These are phyloP conservation scores for Augiades crinisus DNA, from an alignment of 2,888 invertebrate genomes.

Conservation along the genomic window DNA sequence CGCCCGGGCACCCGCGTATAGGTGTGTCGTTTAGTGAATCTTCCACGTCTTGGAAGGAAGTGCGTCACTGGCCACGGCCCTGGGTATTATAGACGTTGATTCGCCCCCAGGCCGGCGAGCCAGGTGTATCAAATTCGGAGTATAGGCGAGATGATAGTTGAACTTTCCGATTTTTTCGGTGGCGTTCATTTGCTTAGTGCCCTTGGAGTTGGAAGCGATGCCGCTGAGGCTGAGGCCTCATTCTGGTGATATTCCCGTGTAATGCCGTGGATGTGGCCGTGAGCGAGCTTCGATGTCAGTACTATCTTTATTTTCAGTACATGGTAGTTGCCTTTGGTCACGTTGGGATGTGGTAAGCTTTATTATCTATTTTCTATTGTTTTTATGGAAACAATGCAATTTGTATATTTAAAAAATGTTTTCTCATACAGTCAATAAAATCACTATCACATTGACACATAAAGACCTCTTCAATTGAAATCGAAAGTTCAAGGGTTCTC, in stretches of 20 bases:
- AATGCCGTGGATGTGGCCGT: conserved; percentile 34
- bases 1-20: conserved; percentile 63
- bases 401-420: conserved; percentile 37
- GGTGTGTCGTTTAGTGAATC: conserved; percentile 74
- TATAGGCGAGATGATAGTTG: conserved; percentile 60
- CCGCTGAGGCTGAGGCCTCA: conserved; percentile 41
- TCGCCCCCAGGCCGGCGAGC: conserved; percentile 55
- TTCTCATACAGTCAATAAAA: no score
- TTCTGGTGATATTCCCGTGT: conserved; percentile 60
- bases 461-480: no score
- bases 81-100: conserved; percentile 66
- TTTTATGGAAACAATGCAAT: conserved; percentile 47
- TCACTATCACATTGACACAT: no score
- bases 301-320: conserved; percentile 44
- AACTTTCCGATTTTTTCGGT: conserved; percentile 73
- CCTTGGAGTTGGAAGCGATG: conserved; percentile 50
- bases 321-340: conserved; percentile 52
- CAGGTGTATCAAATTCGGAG: conserved; percentile 45
- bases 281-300: conserved; percentile 42
- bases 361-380: conserved; percentile 56
- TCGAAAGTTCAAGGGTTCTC: no score
- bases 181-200: conserved; percentile 78
- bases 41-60: conserved; percentile 63
- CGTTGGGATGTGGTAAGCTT: conserved; percentile 59
- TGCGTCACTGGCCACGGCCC: conserved; percentile 55